phyloP scores from a whole-genome alignment of 2,113 vertebrate genomes.

The Mesitornis unicolor region DNA sequence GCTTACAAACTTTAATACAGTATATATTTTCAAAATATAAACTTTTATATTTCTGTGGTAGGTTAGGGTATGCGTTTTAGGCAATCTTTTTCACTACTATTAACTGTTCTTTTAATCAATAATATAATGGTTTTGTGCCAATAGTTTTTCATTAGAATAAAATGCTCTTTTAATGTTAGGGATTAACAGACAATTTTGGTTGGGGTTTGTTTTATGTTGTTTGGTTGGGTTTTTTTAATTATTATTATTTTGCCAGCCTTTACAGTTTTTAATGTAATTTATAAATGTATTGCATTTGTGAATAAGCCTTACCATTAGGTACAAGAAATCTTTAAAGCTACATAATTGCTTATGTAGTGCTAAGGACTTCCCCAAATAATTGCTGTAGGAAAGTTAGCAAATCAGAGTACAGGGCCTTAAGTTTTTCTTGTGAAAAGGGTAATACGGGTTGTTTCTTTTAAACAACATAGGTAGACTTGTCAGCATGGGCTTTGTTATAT shows the following conservation, averaged over 20 bases:
- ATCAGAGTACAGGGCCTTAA: conserved; percentile 78
- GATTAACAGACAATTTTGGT: conserved; percentile 44
- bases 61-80: conserved; percentile 84
- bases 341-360: conserved; percentile 46
- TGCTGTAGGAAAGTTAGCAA: conserved; percentile 70
- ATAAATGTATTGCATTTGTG: conserved; percentile 75
- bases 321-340: conserved; percentile 70
- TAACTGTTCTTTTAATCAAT: conserved; percentile 85
- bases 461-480: conserved; percentile 59
- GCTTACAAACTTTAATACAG: conserved; percentile 83
- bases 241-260: conserved; percentile 63
- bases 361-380: conserved; percentile 71
- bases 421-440: conserved; percentile 74
- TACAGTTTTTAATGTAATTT: conserved; percentile 72
- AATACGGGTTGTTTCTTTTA: conserved; percentile 78
- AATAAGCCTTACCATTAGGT: conserved; percentile 83
- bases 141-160: conserved; percentile 69
- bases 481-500: conserved; percentile 56
- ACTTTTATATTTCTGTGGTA: conserved; percentile 90
- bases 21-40: conserved; percentile 88
- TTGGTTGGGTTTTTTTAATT: background rate
- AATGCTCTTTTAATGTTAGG: conserved; percentile 61
- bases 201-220: conserved; percentile 38
- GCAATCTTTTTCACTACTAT: conserved; percentile 80
- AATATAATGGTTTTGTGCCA: conserved; percentile 81